Percentiles rank a stretch among this genome's conserved stretches.
phyloP scores from a whole-genome alignment of 92 coral and sea anemone genomes.

The Diadumene lineata region DNA sequence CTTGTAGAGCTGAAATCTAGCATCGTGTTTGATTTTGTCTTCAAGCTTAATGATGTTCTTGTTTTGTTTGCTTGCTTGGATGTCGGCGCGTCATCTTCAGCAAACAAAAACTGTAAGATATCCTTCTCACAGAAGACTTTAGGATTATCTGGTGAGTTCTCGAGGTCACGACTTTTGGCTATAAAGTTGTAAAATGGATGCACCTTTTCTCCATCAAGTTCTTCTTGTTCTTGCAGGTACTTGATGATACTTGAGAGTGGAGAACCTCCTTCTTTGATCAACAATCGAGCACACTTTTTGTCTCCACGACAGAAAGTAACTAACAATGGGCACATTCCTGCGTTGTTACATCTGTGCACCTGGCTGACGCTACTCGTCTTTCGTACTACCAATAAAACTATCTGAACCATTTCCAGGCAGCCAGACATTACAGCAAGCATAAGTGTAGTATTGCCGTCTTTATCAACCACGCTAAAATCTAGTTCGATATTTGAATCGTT shows the following conservation, averaged over 20 bases:
- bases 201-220: neutral
- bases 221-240: slow-evolving; percentile 39
- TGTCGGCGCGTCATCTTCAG: slow-evolving; percentile 41
- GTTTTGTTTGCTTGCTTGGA: slow-evolving; percentile 18
- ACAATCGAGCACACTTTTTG: slow-evolving; percentile 59
- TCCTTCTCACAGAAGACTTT: slow-evolving; percentile 42
- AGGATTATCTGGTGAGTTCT: slow-evolving; percentile 22
- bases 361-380: slow-evolving; percentile 14
- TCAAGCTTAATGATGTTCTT: neutral
- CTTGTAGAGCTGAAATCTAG: slow-evolving; percentile 9
- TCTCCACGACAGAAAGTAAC: slow-evolving; percentile 71
- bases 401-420: slow-evolving; percentile 48
- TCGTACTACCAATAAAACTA: slow-evolving; percentile 39
- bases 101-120: slow-evolving; percentile 71
- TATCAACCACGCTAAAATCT: slow-evolving; percentile 48
- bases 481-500: slow-evolving; percentile 56
- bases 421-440: slow-evolving; percentile 75
- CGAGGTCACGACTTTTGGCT: slow-evolving; percentile 36
- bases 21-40: slow-evolving; percentile 9
- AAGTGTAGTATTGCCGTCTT: slow-evolving; percentile 66
- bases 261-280: slow-evolving; percentile 59
- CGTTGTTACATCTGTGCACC: slow-evolving; percentile 72
- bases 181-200: slow-evolving; percentile 20
- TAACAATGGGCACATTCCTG: slow-evolving; percentile 76
- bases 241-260: slow-evolving; percentile 59